Base-by-base conservation (phyloP, 2,113 vertebrate species). In the Epinephelus fuscoguttatus region DNA sequence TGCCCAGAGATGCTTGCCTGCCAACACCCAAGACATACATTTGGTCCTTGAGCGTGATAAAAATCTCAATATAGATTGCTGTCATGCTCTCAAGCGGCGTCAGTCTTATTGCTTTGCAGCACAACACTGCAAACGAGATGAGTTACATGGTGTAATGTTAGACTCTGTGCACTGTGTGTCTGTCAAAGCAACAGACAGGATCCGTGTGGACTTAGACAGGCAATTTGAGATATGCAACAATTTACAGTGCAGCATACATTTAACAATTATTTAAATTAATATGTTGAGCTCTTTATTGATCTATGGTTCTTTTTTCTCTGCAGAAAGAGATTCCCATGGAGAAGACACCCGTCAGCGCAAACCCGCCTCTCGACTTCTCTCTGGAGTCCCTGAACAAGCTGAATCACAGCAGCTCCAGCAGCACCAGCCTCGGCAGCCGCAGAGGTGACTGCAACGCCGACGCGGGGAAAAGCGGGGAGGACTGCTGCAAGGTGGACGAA, bases 351-450 rank as follows among this genome's bases (percentile, higher is more conserved):
- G 84, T 94, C 84, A 89, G 94, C 47, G 81, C 90, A 61, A 91
- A 72, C 78, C 86, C 93, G 91, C 89, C 94, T 66, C 88, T 95
- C 45, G 91, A 94, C 91, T 94, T 96, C 93, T 96, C 96, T 82
- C 84, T 96, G 90, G 96, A 97, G 92, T 96, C 96, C 37, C 95
- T 98, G 90, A 96, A 96, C 95, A 93, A 94, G 90, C 95, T 97
- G 91, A 93, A 91, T 19, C 81, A 82, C 80, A 75, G 88, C 84
- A 49, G 84, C 71, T 95, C 95, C 91, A 89, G 94, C 93, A 94
- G 93, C 89, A 86, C 91, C 4, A 73, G 93, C 80, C 94, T 85
- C 0, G 91, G 91, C 86, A 57, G 91, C 86, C 93, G 80, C 70
- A 86, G 91, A 78, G 92, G 27, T 61, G 94, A 92, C 89, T 91